Conservation (phyloP, 1,140 invertebrate species). For the Diploscapter pachys region DNA sequence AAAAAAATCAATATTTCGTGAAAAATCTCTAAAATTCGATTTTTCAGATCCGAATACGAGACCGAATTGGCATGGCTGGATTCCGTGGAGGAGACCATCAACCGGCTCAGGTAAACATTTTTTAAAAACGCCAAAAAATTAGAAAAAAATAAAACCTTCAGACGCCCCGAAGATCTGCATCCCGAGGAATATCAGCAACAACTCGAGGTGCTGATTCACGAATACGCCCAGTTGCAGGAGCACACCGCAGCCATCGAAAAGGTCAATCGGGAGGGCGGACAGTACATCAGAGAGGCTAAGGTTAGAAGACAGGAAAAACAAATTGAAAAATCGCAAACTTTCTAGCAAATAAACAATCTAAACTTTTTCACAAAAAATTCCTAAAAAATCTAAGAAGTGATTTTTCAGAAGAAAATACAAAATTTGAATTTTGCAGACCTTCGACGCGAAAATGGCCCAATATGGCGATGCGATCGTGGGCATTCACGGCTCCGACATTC, state of each 20-base stretch:
- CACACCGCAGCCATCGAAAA: constrained; percentile 86
- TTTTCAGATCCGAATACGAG: constrained; percentile 43
- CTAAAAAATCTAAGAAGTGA: too few relatives aligned
- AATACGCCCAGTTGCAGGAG: constrained; percentile 83
- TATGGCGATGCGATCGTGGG: constrained; percentile 83
- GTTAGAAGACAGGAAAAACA: constrained; percentile 62
- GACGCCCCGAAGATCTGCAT: constrained; percentile 51
- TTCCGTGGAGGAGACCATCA: constrained; percentile 71
- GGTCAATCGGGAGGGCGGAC: constrained; percentile 86
- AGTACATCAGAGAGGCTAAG: constrained; percentile 94
- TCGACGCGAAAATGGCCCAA: constrained; percentile 78
- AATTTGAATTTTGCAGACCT: constrained; percentile 69
- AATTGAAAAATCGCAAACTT: too few relatives aligned
- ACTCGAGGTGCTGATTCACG: constrained; percentile 62
- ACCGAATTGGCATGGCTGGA: constrained; percentile 59
- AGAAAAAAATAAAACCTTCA: too few relatives aligned
- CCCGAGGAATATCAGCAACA: constrained; percentile 57
- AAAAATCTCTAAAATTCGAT: neutral
- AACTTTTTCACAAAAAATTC: too few relatives aligned
- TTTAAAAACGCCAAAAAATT: too few relatives aligned
- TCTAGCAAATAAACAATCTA: too few relatives aligned
- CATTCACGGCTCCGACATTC: constrained; percentile 66
- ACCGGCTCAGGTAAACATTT: constrained; percentile 45
- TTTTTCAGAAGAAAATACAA: neutral
- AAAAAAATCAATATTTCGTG: too few relatives aligned